Evolutionary conservation across 2,888 invertebrate species (phyloP), one percentile per base, ranked within the genome.

Genomic region (Apocheima hispidaria): DNA sequence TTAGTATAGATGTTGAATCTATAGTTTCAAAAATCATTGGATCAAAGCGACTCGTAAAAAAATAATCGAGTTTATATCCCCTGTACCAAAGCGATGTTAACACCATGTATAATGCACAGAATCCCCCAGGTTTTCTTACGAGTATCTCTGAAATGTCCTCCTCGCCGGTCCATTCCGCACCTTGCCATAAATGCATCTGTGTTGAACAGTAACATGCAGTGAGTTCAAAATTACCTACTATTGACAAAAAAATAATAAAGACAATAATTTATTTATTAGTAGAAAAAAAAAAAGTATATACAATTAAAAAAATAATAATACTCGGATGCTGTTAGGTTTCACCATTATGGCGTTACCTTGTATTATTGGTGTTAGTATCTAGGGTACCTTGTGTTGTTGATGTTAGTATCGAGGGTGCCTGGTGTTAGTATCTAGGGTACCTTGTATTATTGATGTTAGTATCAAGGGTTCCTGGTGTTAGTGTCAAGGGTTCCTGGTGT

Each of bases 311-410:
- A n/a, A n/a, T n/a, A n/a, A n/a, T n/a, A n/a, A n/a, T n/a, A n/a
- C n/a, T n/a, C n/a, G n/a, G n/a, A n/a, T n/a, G n/a, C n/a, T n/a
- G n/a, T n/a, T n/a, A n/a, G n/a, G n/a, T n/a, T n/a, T n/a, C n/a
- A n/a, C n/a, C n/a, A n/a, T n/a, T n/a, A n/a, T n/a, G n/a, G n/a
- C n/a, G n/a, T n/a, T n/a, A n/a, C n/a, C n/a, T n/a, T n/a, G n/a
- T n/a, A n/a, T n/a, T n/a, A n/a, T n/a, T n/a, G n/a, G n/a, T 38
- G 20, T 20, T 14, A 10, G 10, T 44, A 10, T 46, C 10, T 43
- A 16, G 2, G 14, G 7, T 50, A 98, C 99, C 96, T 98, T 99
- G 86, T 98, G 97, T 88, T 98, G 97, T n/a, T n/a, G n/a, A n/a
- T n/a, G n/a, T n/a, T n/a, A n/a, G n/a, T n/a, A n/a, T n/a, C n/a